A percentile compares a stretch with the other conserved stretches of the same genome.
Conservation (phyloP, 2,113 vertebrate species). For the Tachysurus fulvidraco region DNA sequence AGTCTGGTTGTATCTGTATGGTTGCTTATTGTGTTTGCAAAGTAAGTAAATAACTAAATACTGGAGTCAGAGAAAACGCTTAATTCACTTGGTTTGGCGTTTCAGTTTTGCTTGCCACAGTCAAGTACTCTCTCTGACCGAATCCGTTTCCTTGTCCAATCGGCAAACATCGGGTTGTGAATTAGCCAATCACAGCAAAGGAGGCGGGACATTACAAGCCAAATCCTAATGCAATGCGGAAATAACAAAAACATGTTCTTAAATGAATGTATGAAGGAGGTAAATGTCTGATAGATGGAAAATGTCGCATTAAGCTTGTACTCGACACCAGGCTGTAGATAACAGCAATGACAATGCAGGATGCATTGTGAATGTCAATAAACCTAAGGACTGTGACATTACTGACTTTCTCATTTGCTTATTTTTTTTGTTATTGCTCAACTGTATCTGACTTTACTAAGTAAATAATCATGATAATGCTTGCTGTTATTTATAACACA, state of each 20-base stretch:
- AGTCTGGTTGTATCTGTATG: background rate
- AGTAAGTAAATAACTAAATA: no score
- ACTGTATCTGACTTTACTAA: background rate
- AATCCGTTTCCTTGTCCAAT: background rate
- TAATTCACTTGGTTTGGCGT: background rate
- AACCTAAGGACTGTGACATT: background rate
- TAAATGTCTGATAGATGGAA: background rate
- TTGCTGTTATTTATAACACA: background rate
- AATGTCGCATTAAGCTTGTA: background rate
- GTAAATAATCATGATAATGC: background rate
- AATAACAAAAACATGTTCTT: background rate
- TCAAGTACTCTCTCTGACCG: background rate
- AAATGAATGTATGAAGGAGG: background rate
- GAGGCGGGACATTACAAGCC: background rate
- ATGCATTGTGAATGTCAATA: background rate
- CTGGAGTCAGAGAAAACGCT: background rate
- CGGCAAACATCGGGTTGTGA: no score
- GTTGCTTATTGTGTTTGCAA: background rate
- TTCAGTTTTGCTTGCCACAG: background rate
- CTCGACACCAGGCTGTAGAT: background rate
- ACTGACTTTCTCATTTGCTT: background rate
- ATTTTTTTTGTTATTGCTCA: no score
- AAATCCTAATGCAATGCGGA: background rate
- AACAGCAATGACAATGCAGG: background rate
- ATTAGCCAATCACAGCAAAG: background rate